phyloP scores from a whole-genome alignment of 2,888 invertebrate genomes.

The Capitulum mitella region DNA sequence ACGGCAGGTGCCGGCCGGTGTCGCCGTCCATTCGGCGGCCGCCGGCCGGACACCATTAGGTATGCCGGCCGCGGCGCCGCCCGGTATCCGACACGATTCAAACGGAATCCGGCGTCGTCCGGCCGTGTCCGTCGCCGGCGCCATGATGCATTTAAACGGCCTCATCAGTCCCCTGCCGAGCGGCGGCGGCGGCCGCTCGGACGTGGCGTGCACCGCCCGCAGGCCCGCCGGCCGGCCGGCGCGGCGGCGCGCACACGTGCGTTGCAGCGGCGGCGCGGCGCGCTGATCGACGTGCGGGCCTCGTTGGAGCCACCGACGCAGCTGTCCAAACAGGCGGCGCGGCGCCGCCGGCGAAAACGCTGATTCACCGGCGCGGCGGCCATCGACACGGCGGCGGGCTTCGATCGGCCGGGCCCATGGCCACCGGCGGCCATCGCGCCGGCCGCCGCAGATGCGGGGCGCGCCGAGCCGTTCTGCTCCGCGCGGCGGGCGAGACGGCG shows the following conservation, averaged over 20 bases:
- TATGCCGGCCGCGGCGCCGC: background rate
- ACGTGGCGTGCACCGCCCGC: too few relatives aligned
- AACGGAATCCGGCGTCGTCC: slow-evolving; percentile 19
- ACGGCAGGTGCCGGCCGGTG: background rate
- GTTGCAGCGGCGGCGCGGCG: background rate
- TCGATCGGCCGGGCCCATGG: background rate
- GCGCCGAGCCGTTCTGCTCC: too few relatives aligned
- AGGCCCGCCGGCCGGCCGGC: background rate
- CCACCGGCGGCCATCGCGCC: background rate
- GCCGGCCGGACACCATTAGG: background rate
- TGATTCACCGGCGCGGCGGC: background rate
- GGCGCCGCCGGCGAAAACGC: background rate
- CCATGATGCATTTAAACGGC: slow-evolving; percentile 23
- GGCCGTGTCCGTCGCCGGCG: background rate
- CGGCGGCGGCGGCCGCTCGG: slow-evolving; percentile 2
- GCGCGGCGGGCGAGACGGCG: background rate
- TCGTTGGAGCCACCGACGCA: background rate
- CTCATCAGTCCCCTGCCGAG: slow-evolving; percentile 10
- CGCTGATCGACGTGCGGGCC: background rate
- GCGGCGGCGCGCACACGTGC: background rate
- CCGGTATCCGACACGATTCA: background rate
- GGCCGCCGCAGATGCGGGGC: background rate
- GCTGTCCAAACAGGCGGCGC: slow-evolving; percentile 8
- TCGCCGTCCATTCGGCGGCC: background rate
- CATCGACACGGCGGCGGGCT: background rate